These are phyloP conservation scores for Notothenia rossii DNA, from an alignment of 2,113 vertebrate genomes.

Conservation along the genomic window DNA sequence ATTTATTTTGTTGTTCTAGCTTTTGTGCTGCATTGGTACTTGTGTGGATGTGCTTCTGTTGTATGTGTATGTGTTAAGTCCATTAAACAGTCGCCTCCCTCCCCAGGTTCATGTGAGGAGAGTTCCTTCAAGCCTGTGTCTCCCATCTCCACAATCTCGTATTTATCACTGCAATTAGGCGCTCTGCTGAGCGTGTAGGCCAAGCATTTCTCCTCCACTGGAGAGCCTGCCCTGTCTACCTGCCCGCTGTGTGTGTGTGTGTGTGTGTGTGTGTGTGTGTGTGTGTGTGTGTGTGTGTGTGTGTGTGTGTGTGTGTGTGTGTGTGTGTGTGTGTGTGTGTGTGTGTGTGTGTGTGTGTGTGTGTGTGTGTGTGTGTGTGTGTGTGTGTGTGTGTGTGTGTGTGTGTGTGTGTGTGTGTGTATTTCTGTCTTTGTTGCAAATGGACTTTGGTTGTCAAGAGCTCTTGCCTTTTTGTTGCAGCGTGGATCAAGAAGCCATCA, in stretches of 20 bases:
- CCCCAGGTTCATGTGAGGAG: conserved; percentile 40
- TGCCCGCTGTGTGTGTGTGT: conserved; percentile 26
- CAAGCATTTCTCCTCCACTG: conserved; percentile 45
- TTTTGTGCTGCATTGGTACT: neutral
- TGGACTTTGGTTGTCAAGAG: conserved; percentile 43
- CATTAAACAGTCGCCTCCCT: conserved; percentile 37
- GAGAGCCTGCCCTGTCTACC: conserved; percentile 38
- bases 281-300: conserved; percentile 12
- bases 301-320: conserved; percentile 23
- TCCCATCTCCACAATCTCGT: conserved; percentile 50
- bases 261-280: conserved; percentile 28
- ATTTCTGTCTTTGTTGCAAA: conserved; percentile 30
- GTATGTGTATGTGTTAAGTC: neutral
- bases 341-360: neutral
- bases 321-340: conserved; percentile 31
- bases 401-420: neutral
- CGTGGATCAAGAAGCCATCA: conserved; percentile 44
- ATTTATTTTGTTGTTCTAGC: neutral
- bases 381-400: conserved; percentile 36
- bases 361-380: conserved; percentile 35
- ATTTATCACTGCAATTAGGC: conserved; percentile 77
- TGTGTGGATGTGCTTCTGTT: neutral
- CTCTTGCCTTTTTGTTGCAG: conserved; percentile 29
- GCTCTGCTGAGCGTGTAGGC: conserved; percentile 69
- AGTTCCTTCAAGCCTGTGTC: conserved; percentile 25